Percentiles rank a stretch among this genome's conserved stretches.
These are phyloP conservation scores for Athene cunicularia DNA, from an alignment of 2,113 vertebrate species.

Conservation along the genomic window DNA sequence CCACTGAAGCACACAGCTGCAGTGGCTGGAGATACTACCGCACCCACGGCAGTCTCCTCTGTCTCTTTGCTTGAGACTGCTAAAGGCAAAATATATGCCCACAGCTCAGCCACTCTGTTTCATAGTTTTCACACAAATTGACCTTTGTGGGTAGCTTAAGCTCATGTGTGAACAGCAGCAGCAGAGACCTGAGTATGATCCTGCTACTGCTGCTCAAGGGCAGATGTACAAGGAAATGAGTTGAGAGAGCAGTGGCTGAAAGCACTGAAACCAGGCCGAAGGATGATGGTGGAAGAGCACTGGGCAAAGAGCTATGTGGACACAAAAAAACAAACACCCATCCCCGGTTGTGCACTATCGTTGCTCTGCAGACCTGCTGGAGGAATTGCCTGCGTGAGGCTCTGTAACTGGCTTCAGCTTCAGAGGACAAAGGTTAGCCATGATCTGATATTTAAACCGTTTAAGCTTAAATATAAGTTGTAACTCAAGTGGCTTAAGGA, in stretches of 20 bases:
- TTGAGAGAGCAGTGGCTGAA: not conserved
- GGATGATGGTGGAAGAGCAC: not conserved
- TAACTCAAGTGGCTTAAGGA: not conserved
- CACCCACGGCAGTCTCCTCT: not conserved
- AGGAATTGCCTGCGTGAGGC: not conserved
- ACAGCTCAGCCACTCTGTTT: not conserved
- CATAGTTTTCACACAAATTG: not conserved
- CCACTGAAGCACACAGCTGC: not conserved
- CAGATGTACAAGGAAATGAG: not conserved
- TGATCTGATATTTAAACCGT: not conserved
- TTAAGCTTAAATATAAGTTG: not conserved
- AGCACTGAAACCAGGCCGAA: not conserved
- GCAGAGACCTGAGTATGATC: not conserved
- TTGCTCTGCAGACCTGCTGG: not conserved
- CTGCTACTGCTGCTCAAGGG: not conserved
- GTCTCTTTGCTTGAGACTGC: not conserved
- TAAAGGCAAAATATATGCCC: not conserved
- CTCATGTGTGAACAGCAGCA: not conserved
- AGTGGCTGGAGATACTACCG: not conserved
- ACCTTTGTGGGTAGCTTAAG: not conserved
- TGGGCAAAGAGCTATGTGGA: not conserved
- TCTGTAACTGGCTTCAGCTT: fast-evolving
- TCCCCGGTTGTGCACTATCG: fast-evolving
- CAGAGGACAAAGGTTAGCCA: not conserved
- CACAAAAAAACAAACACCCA: not conserved